Conservation (phyloP, 2,888 invertebrate genomes). For the Lithophane leautieri region DNA sequence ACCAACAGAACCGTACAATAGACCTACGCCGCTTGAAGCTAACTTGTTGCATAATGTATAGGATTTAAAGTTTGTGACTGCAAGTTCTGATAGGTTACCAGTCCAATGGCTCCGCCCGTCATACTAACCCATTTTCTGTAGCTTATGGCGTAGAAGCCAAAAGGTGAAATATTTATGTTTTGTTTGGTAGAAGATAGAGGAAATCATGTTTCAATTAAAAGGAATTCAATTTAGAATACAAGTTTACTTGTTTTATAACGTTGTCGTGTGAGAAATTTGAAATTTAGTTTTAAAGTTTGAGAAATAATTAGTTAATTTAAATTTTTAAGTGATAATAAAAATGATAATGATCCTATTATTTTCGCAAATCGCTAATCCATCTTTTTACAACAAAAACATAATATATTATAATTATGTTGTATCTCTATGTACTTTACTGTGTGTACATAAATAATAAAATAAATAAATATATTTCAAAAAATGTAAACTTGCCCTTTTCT, state of each 20-base stretch:
- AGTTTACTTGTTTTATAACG: not conserved
- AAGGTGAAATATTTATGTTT: constrained; percentile 5
- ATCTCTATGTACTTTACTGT: too few relatives aligned
- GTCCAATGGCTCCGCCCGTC: constrained; percentile 30
- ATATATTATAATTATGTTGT: too few relatives aligned
- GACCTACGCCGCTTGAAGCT: constrained; percentile 10
- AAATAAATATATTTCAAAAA: too few relatives aligned
- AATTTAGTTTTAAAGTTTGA: not conserved
- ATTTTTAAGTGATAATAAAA: too few relatives aligned
- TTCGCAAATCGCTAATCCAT: too few relatives aligned
- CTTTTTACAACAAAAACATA: too few relatives aligned
- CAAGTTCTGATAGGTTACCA: constrained; percentile 46
- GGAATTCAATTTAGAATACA: not conserved
- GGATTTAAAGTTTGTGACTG: constrained; percentile 57
- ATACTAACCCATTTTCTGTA: constrained; percentile 38
- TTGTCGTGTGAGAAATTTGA: not conserved
- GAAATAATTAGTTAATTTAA: not conserved
- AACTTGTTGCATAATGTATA: constrained; percentile 59
- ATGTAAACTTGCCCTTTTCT: too few relatives aligned
- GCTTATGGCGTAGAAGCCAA: not conserved
- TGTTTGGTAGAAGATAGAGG: not conserved
- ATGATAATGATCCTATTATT: too few relatives aligned
- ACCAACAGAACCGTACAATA: not conserved
- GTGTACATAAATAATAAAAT: too few relatives aligned
- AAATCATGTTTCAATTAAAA: not conserved